phyloP scores from a whole-genome alignment of 1,140 invertebrate genomes.

The Bombus fervidus region DNA sequence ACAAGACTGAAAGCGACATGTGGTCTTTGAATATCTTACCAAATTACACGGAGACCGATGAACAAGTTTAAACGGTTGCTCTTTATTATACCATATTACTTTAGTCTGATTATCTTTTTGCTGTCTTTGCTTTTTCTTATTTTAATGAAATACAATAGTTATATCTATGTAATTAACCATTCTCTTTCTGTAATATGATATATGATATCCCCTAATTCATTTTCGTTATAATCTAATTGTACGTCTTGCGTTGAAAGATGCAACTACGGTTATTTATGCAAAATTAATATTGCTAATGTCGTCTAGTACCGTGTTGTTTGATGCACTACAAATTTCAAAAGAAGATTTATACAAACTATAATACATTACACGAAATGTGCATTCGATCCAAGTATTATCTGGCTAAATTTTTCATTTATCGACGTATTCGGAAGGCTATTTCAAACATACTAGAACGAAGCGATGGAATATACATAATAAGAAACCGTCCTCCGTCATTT shows the following conservation, averaged over 20 bases:
- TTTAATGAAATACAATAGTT: background rate
- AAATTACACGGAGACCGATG: background rate
- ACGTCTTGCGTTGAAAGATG: background rate
- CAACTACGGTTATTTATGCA: background rate
- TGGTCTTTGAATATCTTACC: background rate
- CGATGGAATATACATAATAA: too few relatives aligned
- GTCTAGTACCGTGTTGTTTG: background rate
- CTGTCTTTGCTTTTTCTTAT: background rate
- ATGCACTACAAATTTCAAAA: background rate
- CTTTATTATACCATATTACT: background rate
- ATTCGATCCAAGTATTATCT: background rate
- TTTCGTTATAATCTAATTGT: background rate
- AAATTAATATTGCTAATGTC: conserved; percentile 1
- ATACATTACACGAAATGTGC: background rate
- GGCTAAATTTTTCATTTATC: background rate
- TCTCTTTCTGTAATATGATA: background rate
- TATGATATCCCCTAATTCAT: background rate
- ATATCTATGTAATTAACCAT: background rate
- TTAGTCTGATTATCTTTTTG: background rate
- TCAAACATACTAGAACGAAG: background rate
- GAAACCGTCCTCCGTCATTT: too few relatives aligned
- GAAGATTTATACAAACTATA: background rate
- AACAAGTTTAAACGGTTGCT: background rate
- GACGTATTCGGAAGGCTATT: too few relatives aligned
- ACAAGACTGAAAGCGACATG: too few relatives aligned